Base-by-base conservation (phyloP, 1,140 invertebrate genomes). In the Sitobion miscanthi region DNA sequence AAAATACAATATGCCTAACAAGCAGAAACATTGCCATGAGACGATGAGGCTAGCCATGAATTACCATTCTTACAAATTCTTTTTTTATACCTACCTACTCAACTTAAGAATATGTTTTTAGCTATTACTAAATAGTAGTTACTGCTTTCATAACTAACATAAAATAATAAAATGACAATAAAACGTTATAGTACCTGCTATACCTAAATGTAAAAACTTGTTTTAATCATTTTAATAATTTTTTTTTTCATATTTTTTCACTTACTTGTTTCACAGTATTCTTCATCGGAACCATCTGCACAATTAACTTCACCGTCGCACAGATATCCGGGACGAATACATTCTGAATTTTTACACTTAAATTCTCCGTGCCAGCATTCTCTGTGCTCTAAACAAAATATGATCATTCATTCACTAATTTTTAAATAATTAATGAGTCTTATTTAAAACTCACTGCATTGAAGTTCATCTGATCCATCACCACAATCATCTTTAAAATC, bases 281-380 rank as follows among this genome's bases (percentile, higher is more conserved):
- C 93, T 94, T 96, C 95, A 94, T 96, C 95, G 17, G 95, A 95
- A 21, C 95, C 95, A 94, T 96, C 95, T 9, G 94, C 94, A 93
- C 95, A 96, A 91, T 96, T 94, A 3, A 91, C 52, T 30, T 92
- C 91, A 1, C 95, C 95, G 94, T 96, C 96, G 94, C 96, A 96
- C 8, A 95, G 93, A 92, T 95, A 95, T 52, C 95, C 95, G 14
- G 94, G 94, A 23, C 95, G 92, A 11, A 96, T 95, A 94, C 96
- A 96, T 93, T 95, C 95, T 0, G 95, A 95, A 94, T 95, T 96
- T 25, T 94, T 87, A 94, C 96, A 96, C 42, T 88, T 90, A 93
- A 95, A 96, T 93, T 96, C 95, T 20, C 93, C 82, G 35, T 95
- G 94, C 95, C 95, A 96, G 93, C 95, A 96, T 17, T 94, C 93